These are phyloP conservation scores for Panthera leo DNA, from an alignment of 2,113 vertebrate species.

Conservation along the genomic window DNA sequence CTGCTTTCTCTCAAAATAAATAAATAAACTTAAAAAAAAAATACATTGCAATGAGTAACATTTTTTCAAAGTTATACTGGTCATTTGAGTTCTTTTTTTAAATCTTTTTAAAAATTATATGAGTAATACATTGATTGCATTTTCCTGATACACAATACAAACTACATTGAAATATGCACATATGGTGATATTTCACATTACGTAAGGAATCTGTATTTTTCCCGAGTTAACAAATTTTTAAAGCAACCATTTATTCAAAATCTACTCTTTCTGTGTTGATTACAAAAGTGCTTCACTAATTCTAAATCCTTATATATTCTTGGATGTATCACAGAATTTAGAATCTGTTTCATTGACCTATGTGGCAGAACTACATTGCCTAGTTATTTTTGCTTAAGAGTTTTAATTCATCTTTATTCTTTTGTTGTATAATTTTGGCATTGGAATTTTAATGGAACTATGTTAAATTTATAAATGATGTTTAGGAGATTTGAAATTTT, in stretches of 20 bases:
- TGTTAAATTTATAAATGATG: neutral
- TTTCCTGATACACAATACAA: neutral
- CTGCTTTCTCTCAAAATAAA: too few relatives aligned
- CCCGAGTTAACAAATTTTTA: neutral
- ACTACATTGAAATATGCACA: neutral
- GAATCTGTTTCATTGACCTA: neutral
- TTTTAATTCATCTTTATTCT: neutral
- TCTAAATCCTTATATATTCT: neutral
- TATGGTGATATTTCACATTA: neutral
- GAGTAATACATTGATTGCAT: neutral
- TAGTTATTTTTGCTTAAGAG: neutral
- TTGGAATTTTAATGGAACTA: neutral
- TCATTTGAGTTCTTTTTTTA: constrained; percentile 12
- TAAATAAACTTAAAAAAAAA: neutral
- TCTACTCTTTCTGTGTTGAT: neutral
- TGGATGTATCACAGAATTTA: neutral
- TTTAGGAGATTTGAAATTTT: constrained; percentile 1
- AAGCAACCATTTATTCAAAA: constrained; percentile 1
- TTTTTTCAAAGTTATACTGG: neutral
- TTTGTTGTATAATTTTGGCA: neutral
- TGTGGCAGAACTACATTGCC: neutral
- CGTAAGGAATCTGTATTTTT: neutral
- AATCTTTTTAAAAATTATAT: neutral
- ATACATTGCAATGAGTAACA: neutral
- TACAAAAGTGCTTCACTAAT: neutral